Evolutionary conservation across 2,113 vertebrate genomes (phyloP), one percentile per base, ranked within the genome.

Genomic region (Hydropotes inermis): DNA sequence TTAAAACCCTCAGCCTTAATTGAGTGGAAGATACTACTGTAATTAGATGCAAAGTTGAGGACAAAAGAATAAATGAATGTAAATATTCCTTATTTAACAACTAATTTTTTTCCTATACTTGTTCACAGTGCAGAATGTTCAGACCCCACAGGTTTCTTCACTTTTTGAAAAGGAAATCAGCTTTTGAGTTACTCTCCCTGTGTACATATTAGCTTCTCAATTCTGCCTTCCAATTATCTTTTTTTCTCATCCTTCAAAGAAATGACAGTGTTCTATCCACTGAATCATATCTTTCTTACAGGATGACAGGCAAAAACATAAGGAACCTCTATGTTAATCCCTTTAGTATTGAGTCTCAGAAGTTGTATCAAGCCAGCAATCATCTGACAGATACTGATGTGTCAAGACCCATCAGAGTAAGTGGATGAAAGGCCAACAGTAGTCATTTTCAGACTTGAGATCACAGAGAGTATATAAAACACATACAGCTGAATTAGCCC

Each of bases 141-240:
- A 64, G 89, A 52, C 3, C 33, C 55, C 55, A 57, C 9, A 9
- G 43, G 52, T 94, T 84, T 91, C 82, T 55, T 86, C 82, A 76
- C 3, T 90, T 89, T 87, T 55, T 88, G n/a, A 91, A 83, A 57
- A n/a, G 12, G 23, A 84, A 95, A 54, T 85, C 2, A 33, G 36
- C 76, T 86, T 94, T 85, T 95, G 87, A 97, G 45, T 96, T 57
- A 79, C 21, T 86, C 82, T 90, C 27, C 45, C 16, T 81, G 60
- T 27, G n/a, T 13, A 84, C 4, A 95, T 7, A 60, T 54, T 81
- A 91, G 52, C 16, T 15, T 89, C 58, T 91, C 74, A 87, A 82
- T 43, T 96, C 91, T 96, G 55, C 50, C 67, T 82, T 91, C 94
- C 83, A 88, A 92, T 94, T 58, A 97, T 60, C 30, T 94, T 97